Conservation (phyloP, 2,113 vertebrate species). For the Hucho hucho region DNA sequence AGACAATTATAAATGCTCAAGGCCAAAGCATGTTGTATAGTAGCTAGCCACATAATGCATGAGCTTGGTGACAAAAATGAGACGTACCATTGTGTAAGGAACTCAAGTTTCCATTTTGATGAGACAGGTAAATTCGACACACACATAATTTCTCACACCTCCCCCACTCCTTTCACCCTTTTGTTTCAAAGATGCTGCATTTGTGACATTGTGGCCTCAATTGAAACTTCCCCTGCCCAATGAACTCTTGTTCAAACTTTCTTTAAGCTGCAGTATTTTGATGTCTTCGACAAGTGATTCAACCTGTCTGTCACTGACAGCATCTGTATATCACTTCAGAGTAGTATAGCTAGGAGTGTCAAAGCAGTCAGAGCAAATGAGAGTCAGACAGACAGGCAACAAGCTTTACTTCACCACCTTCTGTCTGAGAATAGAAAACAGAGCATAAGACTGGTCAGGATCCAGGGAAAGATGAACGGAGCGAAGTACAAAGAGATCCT, state of each 20-base stretch:
- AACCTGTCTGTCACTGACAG: background rate
- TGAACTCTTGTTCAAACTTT: background rate
- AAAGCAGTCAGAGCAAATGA: slow-evolving; percentile 12
- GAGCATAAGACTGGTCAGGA: background rate
- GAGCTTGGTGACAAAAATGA: background rate
- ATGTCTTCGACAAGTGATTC: slow-evolving; percentile 40
- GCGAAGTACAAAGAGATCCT: slow-evolving; percentile 3
- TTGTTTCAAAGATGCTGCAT: too few species aligned
- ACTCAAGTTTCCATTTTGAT: too few species aligned
- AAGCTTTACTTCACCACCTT: background rate
- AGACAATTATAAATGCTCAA: background rate
- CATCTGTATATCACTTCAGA: slow-evolving; percentile 5
- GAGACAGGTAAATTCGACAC: too few species aligned
- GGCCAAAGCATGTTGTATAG: background rate
- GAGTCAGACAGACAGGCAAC: background rate
- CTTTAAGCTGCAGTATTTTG: background rate
- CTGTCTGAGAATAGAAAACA: background rate
- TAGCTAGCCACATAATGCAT: too few species aligned
- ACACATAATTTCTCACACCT: slow-evolving; percentile 11
- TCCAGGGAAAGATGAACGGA: background rate
- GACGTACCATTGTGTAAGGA: background rate
- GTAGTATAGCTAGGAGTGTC: background rate
- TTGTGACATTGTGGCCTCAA: background rate
- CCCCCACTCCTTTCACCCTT: background rate
- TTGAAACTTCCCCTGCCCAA: background rate